Evolutionary conservation across 2,113 vertebrate species (phyloP), one percentile per base, ranked within the genome.

Genomic region (Edolisoma coerulescens): DNA sequence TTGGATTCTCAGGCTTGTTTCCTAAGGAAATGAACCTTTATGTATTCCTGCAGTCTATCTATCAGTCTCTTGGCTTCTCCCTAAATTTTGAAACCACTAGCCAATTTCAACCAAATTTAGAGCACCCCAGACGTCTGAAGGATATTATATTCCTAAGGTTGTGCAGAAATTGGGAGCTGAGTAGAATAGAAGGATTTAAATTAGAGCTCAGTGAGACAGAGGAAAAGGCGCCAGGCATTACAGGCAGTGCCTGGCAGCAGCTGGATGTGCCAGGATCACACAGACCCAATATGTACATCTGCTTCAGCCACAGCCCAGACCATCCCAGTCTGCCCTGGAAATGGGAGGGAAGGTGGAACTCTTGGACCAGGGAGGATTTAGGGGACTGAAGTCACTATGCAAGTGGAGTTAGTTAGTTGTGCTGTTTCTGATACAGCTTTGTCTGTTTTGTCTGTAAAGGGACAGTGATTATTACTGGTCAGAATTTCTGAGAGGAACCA

Each of bases 61-160:
- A 53, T 78, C 19, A 68, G 41, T 63, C 30, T 65, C 41, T 67
- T 2, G 0, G 19, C 39, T 89, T 96, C 37, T 77, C 22, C 24
- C 15, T 80, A 85, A 69, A 67, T 92, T 93, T 68, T 63, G 59
- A 86, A 81, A 54, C 35, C 74, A 22, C 68, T n/a, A 57, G 26
- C 26, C 59, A 94, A 77, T 96, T 94, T 90, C 54, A 90, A 47
- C 20, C 30, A 88, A 63, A 90, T 90, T 93, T 74, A 70, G 60
- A 86, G 60, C 80, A 64, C 16, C 23, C 7, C 75, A 69, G 64
- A 77, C 23, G 4, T 84, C 67, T 88, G 68, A 86, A 90, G 88
- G 37, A 17, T 35, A 61, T 49, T 87, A 42, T 83, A n/a, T 70
- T 94, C 28, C 37, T 80, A 9, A 85, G 45, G 24, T 19, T 83